Percentiles rank a stretch among this genome's conserved stretches.
Conservation (phyloP, 1,140 invertebrate genomes). For the Drosophila pectinifera region DNA sequence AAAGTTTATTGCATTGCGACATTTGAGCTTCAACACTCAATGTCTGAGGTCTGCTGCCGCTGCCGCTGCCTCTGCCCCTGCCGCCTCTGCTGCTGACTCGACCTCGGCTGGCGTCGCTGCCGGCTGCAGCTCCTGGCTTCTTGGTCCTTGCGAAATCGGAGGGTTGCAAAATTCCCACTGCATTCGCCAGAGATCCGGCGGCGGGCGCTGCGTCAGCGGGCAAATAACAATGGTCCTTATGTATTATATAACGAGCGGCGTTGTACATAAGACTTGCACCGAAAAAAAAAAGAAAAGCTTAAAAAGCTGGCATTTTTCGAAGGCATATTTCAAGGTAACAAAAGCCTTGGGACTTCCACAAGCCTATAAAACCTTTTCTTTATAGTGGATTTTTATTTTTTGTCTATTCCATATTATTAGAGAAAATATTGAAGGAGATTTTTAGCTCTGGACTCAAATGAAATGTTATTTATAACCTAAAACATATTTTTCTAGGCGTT, state of each 20-base stretch:
- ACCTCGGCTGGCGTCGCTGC: conserved; percentile 43
- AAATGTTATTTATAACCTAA: too few species aligned
- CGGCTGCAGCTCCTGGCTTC: conserved; percentile 25
- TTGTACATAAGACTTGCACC: conserved; percentile 43
- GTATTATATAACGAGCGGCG: conserved; percentile 69
- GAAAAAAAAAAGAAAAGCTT: background rate
- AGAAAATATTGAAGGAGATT: background rate
- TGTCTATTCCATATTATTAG: background rate
- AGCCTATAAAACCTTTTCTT: background rate
- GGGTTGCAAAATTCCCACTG: conserved; percentile 78
- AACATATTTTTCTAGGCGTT: background rate
- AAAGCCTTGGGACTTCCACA: too few species aligned
- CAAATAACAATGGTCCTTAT: conserved; percentile 81
- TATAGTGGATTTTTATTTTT: background rate
- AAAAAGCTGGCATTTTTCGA: background rate
- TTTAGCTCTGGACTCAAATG: background rate
- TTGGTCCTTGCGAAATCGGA: conserved; percentile 53
- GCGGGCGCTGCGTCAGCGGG: conserved; percentile 59
- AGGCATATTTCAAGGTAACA: background rate
- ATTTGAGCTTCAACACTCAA: conserved; percentile 83
- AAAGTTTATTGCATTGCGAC: conserved; percentile 83
- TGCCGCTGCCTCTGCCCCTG: conserved; percentile 39
- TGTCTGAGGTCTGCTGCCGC: conserved; percentile 73
- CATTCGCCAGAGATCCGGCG: conserved; percentile 67
- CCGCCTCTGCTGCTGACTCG: conserved; percentile 10